These are phyloP conservation scores for Toxotes chatareus DNA, from an alignment of 2,113 vertebrate genomes.

Conservation along the genomic window DNA sequence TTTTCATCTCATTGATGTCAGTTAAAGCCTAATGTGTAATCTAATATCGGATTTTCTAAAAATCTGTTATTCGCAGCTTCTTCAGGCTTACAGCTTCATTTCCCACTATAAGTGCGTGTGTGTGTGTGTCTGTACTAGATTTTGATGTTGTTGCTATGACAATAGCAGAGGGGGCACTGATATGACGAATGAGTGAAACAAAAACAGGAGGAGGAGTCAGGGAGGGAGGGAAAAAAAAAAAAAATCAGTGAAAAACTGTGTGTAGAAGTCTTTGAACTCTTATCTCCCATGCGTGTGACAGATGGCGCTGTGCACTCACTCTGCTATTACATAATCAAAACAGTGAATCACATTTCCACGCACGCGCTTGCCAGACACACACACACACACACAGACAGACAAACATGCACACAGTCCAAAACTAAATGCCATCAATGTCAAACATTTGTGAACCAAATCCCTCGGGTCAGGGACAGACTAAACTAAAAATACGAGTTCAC, in stretches of 20 bases:
- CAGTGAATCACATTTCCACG: constrained; percentile 56
- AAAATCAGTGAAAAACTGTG: constrained; percentile 32
- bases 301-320: constrained; percentile 75
- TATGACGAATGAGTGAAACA: constrained; percentile 30
- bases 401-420: constrained; percentile 26
- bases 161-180: constrained; percentile 27
- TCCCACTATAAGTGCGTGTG: background rate
- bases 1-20: background rate
- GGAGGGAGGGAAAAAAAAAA: constrained; percentile 28
- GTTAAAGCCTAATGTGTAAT: background rate
- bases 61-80: background rate
- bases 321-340: constrained; percentile 79
- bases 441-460: constrained; percentile 22
- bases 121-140: constrained; percentile 8
- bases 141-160: constrained; percentile 65
- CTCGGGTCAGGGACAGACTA: background rate
- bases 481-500: constrained; percentile 7
- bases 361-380: constrained; percentile 22
- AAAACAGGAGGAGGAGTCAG: constrained; percentile 34
- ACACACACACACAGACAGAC: constrained; percentile 18
- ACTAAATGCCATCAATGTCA: constrained; percentile 25
- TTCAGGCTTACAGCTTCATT: background rate
- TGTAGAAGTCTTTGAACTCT: constrained; percentile 64
- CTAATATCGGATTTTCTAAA: background rate
- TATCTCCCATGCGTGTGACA: constrained; percentile 76